Base-by-base conservation (phyloP, 2,888 invertebrate genomes). In the Carterocephalus palaemon region DNA sequence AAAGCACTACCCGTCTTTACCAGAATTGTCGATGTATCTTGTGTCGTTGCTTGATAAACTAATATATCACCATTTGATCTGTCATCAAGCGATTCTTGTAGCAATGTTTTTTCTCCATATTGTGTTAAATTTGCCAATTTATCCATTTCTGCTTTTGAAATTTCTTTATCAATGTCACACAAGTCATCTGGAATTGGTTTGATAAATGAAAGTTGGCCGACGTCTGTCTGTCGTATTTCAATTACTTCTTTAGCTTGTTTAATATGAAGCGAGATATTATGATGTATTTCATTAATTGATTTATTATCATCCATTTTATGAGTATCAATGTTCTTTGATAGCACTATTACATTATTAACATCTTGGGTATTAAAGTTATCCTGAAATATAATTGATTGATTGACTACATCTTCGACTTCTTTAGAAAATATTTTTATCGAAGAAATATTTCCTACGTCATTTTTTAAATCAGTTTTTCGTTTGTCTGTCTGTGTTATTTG, bases 11-110 rank as follows among this genome's bases (percentile, higher is more conserved):
- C 8, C 5, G 13, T 28, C 13, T 50, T 41, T 3, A n/a, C 33
- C 20, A 31, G 45, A 32, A 32, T 29, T 10, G 48, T 47, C 3
- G 42, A 36, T 7, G 46, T 31, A 7, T 47, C 50, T 3, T 56
- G 46, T 16, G 51, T 50, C 0, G 51, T 53, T 6, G 56, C 50
- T 57, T 65, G 67, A 34, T 63, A 69, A 6, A 67, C 52, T 3
- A 64, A 41, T n/a, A 67, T 31, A 32, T 61, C 57, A 3, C 17
- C 38, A 39, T 10, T 19, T 45, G 47, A 26, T 41, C 34, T 33
- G 10, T 40, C 19, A 31, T 41, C 13, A 23, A 42, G 12, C 33
- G 10, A 24, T 22, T 51, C 28, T 46, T 51, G 13, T 29, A 34
- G 16, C 19, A 38, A 12, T 43, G 41, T 24, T 3, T 39, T 19